Conservation (phyloP, 2,797 vertebrate species). For the Parotocinclus haroldoi region DNA sequence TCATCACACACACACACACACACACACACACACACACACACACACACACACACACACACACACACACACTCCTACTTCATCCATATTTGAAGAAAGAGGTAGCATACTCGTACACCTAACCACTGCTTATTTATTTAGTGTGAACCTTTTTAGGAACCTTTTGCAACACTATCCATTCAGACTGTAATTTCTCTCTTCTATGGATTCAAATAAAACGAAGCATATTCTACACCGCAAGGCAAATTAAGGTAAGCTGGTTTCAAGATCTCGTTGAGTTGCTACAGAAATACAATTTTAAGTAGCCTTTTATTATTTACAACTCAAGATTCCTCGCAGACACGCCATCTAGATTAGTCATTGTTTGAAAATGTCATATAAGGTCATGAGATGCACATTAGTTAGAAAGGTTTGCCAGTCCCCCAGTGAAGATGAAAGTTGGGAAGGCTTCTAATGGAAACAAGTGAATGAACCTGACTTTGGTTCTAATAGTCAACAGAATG, state of each 20-base stretch:
- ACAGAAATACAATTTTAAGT: constrained; percentile 4
- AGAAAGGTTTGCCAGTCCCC: neutral
- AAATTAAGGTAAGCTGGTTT: constrained; percentile 23
- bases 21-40: too few relatives aligned
- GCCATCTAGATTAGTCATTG: neutral
- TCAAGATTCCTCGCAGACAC: neutral
- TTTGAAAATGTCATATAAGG: too few relatives aligned
- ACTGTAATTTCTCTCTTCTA: constrained; percentile 2
- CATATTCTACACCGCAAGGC: constrained; percentile 18
- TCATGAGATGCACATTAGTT: too few relatives aligned
- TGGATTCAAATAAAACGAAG: neutral
- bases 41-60: too few relatives aligned
- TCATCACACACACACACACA: too few relatives aligned
- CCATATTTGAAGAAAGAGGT: too few relatives aligned
- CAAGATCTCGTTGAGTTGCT: constrained; percentile 3
- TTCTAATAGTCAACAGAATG: neutral
- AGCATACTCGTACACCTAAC: too few relatives aligned
- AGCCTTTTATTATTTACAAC: constrained; percentile 22
- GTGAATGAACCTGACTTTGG: constrained; percentile 5
- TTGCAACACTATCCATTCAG: neutral
- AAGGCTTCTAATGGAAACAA: too few relatives aligned
- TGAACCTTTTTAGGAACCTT: neutral
- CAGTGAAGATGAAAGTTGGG: neutral
- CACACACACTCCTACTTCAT: too few relatives aligned
- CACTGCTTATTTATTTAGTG: constrained; percentile 15